A percentile compares a stretch with the other conserved stretches of the same genome.
These are phyloP conservation scores for Eristalis pertinax DNA, from an alignment of 2,888 invertebrate species.

Conservation along the genomic window DNA sequence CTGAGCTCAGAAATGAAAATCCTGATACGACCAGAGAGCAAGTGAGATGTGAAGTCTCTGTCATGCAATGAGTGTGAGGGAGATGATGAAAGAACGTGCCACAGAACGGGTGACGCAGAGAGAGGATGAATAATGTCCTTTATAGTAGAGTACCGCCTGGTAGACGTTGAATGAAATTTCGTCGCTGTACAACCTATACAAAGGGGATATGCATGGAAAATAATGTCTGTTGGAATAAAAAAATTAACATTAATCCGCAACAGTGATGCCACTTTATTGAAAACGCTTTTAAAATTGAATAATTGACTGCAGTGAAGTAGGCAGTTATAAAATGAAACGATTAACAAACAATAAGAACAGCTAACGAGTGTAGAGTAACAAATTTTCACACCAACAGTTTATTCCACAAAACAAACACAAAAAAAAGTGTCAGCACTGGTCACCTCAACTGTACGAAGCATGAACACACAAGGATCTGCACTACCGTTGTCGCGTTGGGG, in stretches of 20 bases:
- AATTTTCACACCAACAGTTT: not conserved
- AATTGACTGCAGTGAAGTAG: no score
- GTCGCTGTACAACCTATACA: constrained; percentile 26
- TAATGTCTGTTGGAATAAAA: constrained; percentile 38
- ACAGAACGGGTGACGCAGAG: constrained; percentile 39
- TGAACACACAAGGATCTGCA: constrained; percentile 8
- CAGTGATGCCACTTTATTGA: constrained; percentile 33
- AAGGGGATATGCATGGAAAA: constrained; percentile 15
- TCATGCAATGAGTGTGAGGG: not conserved
- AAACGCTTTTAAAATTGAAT: no score
- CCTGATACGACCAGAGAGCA: constrained; percentile 41
- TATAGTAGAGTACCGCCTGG: constrained; percentile 36
- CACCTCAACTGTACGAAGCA: not conserved
- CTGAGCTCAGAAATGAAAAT: constrained; percentile 63
- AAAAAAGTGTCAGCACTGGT: constrained; percentile 37
- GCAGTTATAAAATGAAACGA: not conserved
- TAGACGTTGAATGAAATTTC: constrained; percentile 53
- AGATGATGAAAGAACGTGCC: not conserved
- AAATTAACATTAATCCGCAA: constrained; percentile 29
- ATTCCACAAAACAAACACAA: not conserved
- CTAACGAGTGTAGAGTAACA: not conserved
- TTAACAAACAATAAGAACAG: not conserved
- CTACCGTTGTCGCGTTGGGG: constrained; percentile 35
- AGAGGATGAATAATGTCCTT: constrained; percentile 57
- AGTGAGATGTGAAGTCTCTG: constrained; percentile 24